Percentiles rank a stretch among this genome's conserved stretches.
phyloP scores from a whole-genome alignment of 2,113 vertebrate species.

The Ciconia stormi region DNA sequence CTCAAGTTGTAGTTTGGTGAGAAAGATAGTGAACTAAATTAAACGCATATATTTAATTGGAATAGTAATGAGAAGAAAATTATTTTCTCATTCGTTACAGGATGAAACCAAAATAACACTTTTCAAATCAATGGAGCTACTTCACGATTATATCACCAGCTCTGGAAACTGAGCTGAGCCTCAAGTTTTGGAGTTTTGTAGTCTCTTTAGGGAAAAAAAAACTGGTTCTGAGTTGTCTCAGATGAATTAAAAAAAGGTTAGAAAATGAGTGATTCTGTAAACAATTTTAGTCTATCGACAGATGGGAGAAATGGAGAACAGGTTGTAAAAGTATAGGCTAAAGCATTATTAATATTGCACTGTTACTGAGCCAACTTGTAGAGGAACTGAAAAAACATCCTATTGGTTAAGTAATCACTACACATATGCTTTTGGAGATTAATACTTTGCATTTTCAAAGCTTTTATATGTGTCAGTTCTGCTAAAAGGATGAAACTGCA shows the following conservation, averaged over 20 bases:
- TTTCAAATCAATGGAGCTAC: not conserved
- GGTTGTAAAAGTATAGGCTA: constrained; percentile 58
- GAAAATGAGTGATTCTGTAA: constrained; percentile 36
- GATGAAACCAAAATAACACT: not conserved
- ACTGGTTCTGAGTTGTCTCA: not conserved
- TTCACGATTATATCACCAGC: not conserved
- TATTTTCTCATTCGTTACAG: not conserved
- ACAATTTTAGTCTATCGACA: constrained; percentile 33
- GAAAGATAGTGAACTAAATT: not conserved
- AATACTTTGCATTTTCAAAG: constrained; percentile 55
- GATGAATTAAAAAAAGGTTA: not conserved
- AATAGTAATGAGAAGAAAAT: not conserved
- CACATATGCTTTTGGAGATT: constrained; percentile 49
- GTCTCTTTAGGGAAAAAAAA: not conserved
- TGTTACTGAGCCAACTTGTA: constrained; percentile 46
- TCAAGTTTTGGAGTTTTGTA: not conserved
- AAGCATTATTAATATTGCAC: constrained; percentile 57
- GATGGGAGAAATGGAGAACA: constrained; percentile 45
- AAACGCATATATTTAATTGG: not conserved
- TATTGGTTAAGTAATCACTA: constrained; percentile 57
- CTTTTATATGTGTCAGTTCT: constrained; percentile 40
- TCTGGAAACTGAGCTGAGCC: not conserved
- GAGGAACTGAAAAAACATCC: constrained; percentile 15
- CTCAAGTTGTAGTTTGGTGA: not conserved
- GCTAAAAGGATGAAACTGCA: constrained; percentile 58